Evolutionary conservation across 2,797 vertebrate genomes (phyloP), one percentile per base, ranked within the genome.

Genomic region (Dermochelys coriacea): DNA sequence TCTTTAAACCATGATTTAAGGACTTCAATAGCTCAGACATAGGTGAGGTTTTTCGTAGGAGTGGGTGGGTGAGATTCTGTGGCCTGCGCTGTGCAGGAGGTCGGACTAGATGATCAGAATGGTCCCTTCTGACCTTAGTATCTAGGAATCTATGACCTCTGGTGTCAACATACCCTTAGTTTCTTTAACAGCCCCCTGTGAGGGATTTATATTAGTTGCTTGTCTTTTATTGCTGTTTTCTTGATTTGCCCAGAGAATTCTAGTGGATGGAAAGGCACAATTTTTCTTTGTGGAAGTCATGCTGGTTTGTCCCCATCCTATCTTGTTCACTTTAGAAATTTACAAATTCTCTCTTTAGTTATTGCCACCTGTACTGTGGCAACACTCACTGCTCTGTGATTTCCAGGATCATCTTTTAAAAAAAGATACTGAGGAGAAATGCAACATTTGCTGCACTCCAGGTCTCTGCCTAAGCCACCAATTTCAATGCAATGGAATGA

Each of bases 311-410:
- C 1, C 18, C 23, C 21, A 54, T 74, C 84, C 83, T 31, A 23
- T 9, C 45, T 34, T 90, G 55, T 49, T 89, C 45, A 57, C 57
- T 41, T 31, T 37, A 37, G 85, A 23, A 57, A 15, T n/a, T 64
- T 64, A 64, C 50, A 31, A 79, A 81, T 91, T 88, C 74, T 6
- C 18, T 86, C 29, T 91, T 91, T 64, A 18, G n/a, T 81, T 89
- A 52, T 52, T 78, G 31, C 31, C 91, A 41, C 74, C 41, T 45
- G 57, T 4, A 23, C 18, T 11, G 51, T 0, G 0, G 27, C 86
- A 29, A 82, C 82, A 59, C 8, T 51, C 54, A 4, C 54, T 23
- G 54, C 54, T 54, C 54, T 54, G 54, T 25, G 54, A 25, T 54
- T 54, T 54, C 41, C 80, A 84, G 87, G 50, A 47, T 84, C n/a